Evolutionary conservation across 2,888 invertebrate species (phyloP).

Genomic region (Mythimna pallens): DNA sequence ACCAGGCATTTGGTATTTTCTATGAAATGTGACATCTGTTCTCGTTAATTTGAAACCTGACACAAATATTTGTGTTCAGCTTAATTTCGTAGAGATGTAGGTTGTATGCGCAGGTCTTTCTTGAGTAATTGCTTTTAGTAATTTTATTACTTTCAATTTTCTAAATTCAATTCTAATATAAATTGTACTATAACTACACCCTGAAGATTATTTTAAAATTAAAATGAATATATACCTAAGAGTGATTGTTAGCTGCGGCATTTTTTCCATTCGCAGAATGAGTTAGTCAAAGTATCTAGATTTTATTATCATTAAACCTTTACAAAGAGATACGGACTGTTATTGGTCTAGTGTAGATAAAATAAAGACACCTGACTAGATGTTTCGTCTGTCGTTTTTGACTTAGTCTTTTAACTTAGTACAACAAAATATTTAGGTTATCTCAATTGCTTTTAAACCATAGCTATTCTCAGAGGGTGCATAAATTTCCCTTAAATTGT

Average conservation of each 20-base stretch:
- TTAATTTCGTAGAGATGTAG: slow-evolving; percentile 8
- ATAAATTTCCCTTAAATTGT: not conserved
- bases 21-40: slow-evolving; percentile 56
- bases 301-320: not conserved
- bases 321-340: not conserved
- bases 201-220: no score
- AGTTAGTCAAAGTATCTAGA: no score
- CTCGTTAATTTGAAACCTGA: slow-evolving; percentile 32
- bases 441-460: not conserved
- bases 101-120: not conserved
- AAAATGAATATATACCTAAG: no score
- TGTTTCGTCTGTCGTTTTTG: not conserved
- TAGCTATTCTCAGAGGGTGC: not conserved
- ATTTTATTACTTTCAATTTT: not conserved
- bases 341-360: not conserved
- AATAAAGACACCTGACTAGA: not conserved
- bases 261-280: no score
- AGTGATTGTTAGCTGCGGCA: no score
- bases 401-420: not conserved
- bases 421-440: not conserved
- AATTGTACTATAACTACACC: no score
- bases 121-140: not conserved
- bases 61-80: slow-evolving; percentile 9
- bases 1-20: slow-evolving; percentile 30
- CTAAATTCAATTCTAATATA: not conserved